Conservation (phyloP, 1,140 invertebrate species). For the Heliconius congener region DNA sequence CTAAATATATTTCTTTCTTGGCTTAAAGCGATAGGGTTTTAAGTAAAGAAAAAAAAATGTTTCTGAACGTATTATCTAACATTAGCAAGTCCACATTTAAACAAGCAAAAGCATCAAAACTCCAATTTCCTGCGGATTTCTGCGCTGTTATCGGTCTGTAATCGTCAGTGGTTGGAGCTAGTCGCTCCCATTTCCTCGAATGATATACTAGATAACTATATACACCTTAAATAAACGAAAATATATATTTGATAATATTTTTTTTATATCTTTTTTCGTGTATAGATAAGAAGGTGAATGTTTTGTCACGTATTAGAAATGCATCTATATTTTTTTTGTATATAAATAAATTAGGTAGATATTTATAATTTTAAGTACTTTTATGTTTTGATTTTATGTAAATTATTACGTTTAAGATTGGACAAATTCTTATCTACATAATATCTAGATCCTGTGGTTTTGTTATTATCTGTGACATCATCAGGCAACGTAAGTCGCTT, state of each 20-base stretch:
- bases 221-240: background rate
- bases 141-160: conserved; percentile 59
- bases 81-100: conserved; percentile 16
- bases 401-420: too few relatives aligned
- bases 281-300: too few relatives aligned
- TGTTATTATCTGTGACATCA: conserved; percentile 49
- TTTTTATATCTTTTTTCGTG: too few relatives aligned
- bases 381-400: too few relatives aligned
- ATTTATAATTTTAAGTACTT: too few relatives aligned
- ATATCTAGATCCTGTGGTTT: background rate
- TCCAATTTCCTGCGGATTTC: conserved; percentile 74
- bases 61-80: background rate
- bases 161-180: background rate
- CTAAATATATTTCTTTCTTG: too few relatives aligned
- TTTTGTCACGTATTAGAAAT: too few relatives aligned
- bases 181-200: background rate
- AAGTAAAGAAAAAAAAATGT: too few relatives aligned
- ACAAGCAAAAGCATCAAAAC: conserved; percentile 59
- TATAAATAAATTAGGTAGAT: too few relatives aligned
- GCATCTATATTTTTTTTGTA: too few relatives aligned
- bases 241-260: background rate
- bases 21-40: too few relatives aligned
- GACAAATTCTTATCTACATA: background rate
- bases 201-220: background rate
- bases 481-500: conserved; percentile 59